Base-by-base conservation (phyloP, 1,140 invertebrate genomes). In the Drosophila jambulina region DNA sequence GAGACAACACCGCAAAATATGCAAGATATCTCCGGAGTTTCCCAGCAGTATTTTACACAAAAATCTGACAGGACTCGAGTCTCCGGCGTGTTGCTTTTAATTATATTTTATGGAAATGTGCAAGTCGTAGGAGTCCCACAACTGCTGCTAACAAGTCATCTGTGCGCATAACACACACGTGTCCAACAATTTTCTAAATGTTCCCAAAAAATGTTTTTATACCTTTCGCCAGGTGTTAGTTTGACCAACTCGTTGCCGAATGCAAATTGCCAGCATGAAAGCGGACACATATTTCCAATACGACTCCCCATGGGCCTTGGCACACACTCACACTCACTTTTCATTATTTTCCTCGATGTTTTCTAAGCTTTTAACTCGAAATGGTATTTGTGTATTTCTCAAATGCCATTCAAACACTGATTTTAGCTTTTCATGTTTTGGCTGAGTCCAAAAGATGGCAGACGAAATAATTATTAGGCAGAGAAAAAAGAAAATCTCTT, bases 31-130 rank as follows among this genome's bases (percentile, higher is more conserved):
- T 80, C 27, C 27, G n/a, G 29, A 46, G 43, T 49, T 63, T 51
- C 27, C 34, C 21, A 59, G 49, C 25, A 38, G 63, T 59, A 82
- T 69, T 71, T 57, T 40, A 69, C 60, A 75, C 54, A 75, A 65
- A 75, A 60, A 60, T 49, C 43, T 62, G 25, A 10, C 42, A 32
- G 56, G 21, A 23, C 27, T 38, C 38, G 5, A 67, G 54, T 49
- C 42, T 38, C 53, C 53, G 36, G 76, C 56, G 71, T 88, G 83
- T 78, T 88, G 75, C 87, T 64, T 87, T 87, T 88, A 87, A 87
- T 87, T 87, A 84, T 87, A 88, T 80, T 87, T 87, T 80, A 86
- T 86, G 82, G 75, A 78, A 82, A 82, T 85, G 61, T 53, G 45
- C 38, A 27, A 74, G 45, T 46, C 4, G 27, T 21, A 25, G 34